Evolutionary conservation across 1,140 invertebrate species (phyloP), one percentile per base, ranked within the genome.

Genomic region (Halesus radiatus): DNA sequence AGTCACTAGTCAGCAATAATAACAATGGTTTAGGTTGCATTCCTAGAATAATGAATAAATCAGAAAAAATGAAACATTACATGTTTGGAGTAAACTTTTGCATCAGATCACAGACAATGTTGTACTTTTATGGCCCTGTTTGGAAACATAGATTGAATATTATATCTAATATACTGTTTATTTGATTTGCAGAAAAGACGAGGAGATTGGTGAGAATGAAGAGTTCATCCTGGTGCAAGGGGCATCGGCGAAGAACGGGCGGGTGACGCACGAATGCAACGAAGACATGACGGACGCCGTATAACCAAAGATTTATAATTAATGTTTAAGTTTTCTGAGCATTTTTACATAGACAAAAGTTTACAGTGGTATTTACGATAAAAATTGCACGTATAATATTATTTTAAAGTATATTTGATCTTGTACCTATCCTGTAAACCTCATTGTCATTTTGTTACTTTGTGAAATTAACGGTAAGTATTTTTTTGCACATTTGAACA

Each of bases 171-270:
- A 56, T 18, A 18, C 5, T 29, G 26, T 18, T 22, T 56, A 56
- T 20, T 56, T 22, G 7, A 22, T 75, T 80, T 83, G 62, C 76
- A 83, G 81, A 72, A 83, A 80, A 80, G 70, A 83, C 4, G 13
- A 78, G 32, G 68, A 80, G 22, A n/a, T 78, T 23, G 75, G 62
- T 0, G 79, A 79, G 22, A 54, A 58, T 10, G 81, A 83, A 37
- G 81, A 83, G 52, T 83, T 83, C 60, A 80, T 50, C 7, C 68
- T 83, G 18, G 70, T 79, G 23, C 54, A 45, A 52, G 76, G 80
- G 1, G 15, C 13, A 3, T 23, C 53, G 3, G 23, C 15, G 37
- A 80, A 56, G 52, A 83, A 83, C 29, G 81, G 81, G 16, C 37
- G 52, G 29, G 50, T 23, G 18, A 56, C 20, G 3, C 50, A 37